A percentile compares a stretch with the other conserved stretches of the same genome.
phyloP scores from a whole-genome alignment of 2,888 invertebrate species.

The Oxystoma pomonae region DNA sequence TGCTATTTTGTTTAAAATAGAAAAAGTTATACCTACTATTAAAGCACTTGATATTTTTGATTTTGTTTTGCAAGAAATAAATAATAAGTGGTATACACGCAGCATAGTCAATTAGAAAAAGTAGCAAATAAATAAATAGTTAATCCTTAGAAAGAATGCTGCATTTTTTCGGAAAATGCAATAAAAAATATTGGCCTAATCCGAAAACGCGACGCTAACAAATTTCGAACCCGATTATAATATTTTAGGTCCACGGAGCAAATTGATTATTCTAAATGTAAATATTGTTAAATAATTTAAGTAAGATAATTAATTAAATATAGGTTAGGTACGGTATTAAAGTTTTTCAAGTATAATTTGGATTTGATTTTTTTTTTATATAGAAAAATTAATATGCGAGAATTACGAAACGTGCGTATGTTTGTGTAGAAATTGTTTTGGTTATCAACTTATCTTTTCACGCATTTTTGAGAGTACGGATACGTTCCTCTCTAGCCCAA shows the following conservation, averaged over 20 bases:
- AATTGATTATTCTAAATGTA: constrained; percentile 55
- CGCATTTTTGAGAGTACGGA: constrained; percentile 45
- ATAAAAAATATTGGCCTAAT: constrained; percentile 5
- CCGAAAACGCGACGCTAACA: not conserved
- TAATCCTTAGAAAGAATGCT: not conserved
- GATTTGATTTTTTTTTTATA: constrained; percentile 18
- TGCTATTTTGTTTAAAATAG: too few relatives aligned
- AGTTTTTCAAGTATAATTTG: not conserved
- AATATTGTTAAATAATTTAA: constrained; percentile 52
- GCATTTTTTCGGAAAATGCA: not conserved
- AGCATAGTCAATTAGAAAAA: not conserved
- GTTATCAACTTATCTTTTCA: constrained; percentile 37
- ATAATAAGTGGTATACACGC: too few relatives aligned
- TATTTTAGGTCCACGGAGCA: constrained; percentile 16
- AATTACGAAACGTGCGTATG: constrained; percentile 37
- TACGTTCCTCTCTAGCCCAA: constrained; percentile 45
- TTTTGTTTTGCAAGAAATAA: too few relatives aligned
- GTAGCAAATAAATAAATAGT: not conserved
- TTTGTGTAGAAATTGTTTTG: constrained; percentile 37
- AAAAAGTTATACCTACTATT: too few relatives aligned
- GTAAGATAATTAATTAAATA: constrained; percentile 22
- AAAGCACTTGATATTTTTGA: too few relatives aligned
- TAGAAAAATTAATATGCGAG: constrained; percentile 21
- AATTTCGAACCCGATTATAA: not conserved
- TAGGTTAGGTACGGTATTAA: constrained; percentile 9